Conservation (phyloP, 2,888 invertebrate genomes). For the Pammene aurita region DNA sequence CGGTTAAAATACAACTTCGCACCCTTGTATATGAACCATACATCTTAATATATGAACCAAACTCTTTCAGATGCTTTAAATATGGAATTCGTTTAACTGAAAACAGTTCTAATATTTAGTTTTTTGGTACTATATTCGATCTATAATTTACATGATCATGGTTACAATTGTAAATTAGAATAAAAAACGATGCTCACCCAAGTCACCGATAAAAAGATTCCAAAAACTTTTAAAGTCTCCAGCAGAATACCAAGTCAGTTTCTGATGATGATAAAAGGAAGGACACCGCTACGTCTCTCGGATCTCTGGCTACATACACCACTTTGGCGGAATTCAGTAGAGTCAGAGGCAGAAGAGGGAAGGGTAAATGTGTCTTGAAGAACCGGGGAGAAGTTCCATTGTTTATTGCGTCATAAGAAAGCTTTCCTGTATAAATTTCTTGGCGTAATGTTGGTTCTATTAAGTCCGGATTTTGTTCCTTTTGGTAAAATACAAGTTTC, state of each 20-base stretch:
- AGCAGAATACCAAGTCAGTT: constrained; percentile 82
- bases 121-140: no score
- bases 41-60: no score
- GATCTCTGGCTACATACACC: constrained; percentile 87
- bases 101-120: no score
- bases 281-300: constrained; percentile 89
- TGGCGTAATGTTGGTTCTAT: background rate
- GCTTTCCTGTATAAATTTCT: background rate
- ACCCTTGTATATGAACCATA: no score
- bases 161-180: no score
- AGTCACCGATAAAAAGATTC: constrained; percentile 82
- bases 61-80: constrained; percentile 87
- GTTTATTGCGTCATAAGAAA: background rate
- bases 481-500: background rate
- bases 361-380: constrained; percentile 29
- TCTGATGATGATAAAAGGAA: constrained; percentile 87
- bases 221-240: constrained; percentile 82
- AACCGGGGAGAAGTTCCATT: constrained; percentile 28
- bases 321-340: constrained; percentile 20
- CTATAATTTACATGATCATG: no score
- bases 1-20: no score
- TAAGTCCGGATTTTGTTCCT: background rate
- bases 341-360: constrained; percentile 25
- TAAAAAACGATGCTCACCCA: constrained; percentile 68
- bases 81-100: constrained; percentile 73